phyloP scores from a whole-genome alignment of 2,888 invertebrate species.

The Campopleginae sp. region DNA sequence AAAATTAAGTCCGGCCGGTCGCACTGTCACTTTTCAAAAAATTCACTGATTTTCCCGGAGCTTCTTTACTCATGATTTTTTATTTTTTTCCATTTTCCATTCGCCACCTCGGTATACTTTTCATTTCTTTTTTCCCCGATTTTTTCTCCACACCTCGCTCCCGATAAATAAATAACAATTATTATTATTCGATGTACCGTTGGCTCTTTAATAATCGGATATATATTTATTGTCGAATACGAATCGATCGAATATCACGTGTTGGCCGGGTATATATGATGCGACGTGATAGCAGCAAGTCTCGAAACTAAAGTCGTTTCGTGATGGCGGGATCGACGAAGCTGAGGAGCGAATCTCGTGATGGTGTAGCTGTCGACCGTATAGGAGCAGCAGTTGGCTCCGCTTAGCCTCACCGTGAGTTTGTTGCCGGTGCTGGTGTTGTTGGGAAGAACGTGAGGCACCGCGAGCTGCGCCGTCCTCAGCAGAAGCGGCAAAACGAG shows the following conservation, averaged over 20 bases:
- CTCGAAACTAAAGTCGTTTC: conserved; percentile 68
- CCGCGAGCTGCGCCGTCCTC: conserved; percentile 31
- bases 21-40: conserved; percentile 5
- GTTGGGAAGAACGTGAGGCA: conserved; percentile 51
- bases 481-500: conserved; percentile 55
- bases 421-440: conserved; percentile 48
- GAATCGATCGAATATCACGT: too few species aligned
- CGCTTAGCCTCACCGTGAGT: conserved; percentile 56
- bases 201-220: too few species aligned
- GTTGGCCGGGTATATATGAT: conserved; percentile 47
- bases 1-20: not conserved
- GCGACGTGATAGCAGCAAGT: conserved; percentile 66
- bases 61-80: not conserved
- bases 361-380: conserved; percentile 56
- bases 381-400: conserved; percentile 60
- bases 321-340: conserved; percentile 65
- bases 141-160: not conserved
- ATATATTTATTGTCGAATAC: too few species aligned
- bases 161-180: not conserved
- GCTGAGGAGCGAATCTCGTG: conserved; percentile 55
- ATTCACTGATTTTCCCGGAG: not conserved
- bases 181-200: not conserved
- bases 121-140: not conserved
- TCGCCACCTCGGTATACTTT: not conserved
- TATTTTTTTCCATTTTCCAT: not conserved